Conservation (phyloP, 1,140 invertebrate species). For the Nymphalis io region DNA sequence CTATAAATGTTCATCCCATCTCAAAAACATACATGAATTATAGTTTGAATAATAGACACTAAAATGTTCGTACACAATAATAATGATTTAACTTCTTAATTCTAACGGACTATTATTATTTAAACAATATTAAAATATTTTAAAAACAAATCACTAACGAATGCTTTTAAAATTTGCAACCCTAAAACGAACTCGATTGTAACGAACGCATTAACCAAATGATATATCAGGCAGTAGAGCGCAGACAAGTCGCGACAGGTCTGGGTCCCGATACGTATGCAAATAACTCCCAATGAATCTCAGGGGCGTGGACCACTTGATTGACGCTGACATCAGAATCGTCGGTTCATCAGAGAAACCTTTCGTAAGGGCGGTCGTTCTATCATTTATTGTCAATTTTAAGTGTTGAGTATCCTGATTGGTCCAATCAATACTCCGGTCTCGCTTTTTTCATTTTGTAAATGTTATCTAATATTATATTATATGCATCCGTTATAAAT, state of each 20-base stretch:
- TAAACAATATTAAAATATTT: no score
- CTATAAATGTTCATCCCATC: background rate
- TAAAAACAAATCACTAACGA: constrained; percentile 15
- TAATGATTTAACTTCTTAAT: no score
- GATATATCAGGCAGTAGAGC: constrained; percentile 65
- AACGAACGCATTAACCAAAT: constrained; percentile 72
- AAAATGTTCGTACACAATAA: no score
- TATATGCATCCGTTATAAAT: background rate
- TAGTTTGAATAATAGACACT: no score
- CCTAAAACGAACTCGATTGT: constrained; percentile 45
- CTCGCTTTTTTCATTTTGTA: background rate
- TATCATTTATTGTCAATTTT: constrained; percentile 58
- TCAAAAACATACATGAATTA: no score
- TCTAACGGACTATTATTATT: no score
- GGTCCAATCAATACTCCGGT: constrained; percentile 28
- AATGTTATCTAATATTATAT: background rate
- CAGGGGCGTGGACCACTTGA: constrained; percentile 69
- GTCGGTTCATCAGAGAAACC: constrained; percentile 44
- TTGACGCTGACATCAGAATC: constrained; percentile 71
- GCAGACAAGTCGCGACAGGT: constrained; percentile 62
- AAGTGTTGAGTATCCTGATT: constrained; percentile 21
- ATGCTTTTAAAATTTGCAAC: constrained; percentile 16
- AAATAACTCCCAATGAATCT: constrained; percentile 75
- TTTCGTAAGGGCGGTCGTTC: constrained; percentile 62
- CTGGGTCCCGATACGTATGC: constrained; percentile 66